These are phyloP conservation scores for Crotophaga sulcirostris DNA, from an alignment of 2,113 vertebrate species.

Conservation along the genomic window DNA sequence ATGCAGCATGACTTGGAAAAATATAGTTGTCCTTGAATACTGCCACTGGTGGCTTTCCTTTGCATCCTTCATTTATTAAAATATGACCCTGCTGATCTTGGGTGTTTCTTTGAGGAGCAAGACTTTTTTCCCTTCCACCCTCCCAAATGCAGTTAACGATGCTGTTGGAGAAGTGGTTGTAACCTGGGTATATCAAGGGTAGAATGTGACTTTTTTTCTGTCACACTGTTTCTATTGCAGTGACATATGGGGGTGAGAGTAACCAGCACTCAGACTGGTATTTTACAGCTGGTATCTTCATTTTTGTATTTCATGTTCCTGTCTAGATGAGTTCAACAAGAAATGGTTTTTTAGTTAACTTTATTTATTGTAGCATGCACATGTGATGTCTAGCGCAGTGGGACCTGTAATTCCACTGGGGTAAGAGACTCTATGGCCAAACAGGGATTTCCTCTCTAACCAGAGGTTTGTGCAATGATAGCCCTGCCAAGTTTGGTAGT, in stretches of 20 bases:
- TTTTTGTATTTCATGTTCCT: background rate
- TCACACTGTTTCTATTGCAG: background rate
- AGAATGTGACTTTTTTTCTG: background rate
- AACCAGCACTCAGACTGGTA: background rate
- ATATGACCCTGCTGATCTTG: background rate
- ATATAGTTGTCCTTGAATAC: background rate
- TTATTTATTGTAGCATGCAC: background rate
- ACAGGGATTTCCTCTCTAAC: background rate
- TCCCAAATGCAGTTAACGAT: background rate
- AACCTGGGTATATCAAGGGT: background rate
- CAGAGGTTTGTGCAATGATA: background rate
- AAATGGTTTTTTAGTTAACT: background rate
- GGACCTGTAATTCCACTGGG: background rate
- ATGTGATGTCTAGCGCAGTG: background rate
- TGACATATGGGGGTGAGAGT: background rate
- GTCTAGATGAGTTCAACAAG: background rate
- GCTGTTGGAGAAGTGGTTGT: background rate
- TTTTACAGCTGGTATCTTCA: background rate
- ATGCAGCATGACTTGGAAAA: background rate
- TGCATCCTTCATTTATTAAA: background rate
- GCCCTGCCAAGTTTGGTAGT: background rate
- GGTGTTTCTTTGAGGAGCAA: background rate
- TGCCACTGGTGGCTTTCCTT: background rate
- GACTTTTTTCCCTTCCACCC: background rate
- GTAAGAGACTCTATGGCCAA: background rate